phyloP scores from a whole-genome alignment of 2,888 invertebrate species.

The Cerastoderma edule region DNA sequence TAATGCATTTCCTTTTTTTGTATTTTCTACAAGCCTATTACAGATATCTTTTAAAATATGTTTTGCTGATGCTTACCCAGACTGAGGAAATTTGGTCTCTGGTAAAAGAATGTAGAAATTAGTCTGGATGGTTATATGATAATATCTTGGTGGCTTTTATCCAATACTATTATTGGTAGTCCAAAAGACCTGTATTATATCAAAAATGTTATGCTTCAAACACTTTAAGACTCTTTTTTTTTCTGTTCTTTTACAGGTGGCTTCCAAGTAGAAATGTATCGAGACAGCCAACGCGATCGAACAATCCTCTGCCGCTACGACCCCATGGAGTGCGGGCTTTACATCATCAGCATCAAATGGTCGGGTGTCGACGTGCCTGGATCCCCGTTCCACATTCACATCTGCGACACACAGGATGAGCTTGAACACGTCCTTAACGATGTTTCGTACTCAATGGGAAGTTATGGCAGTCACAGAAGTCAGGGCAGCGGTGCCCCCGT shows the following conservation, averaged over 20 bases:
- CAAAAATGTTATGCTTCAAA: too few relatives aligned
- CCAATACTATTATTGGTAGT: too few relatives aligned
- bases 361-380: conserved; percentile 99
- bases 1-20: too few relatives aligned
- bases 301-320: conserved; percentile 99
- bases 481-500: conserved; percentile 2
- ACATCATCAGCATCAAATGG: conserved; percentile 98
- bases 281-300: conserved; percentile 98
- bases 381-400: conserved; percentile 99
- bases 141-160: too few relatives aligned
- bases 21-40: too few relatives aligned
- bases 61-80: too few relatives aligned
- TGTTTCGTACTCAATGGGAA: conserved; percentile 52
- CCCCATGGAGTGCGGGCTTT: conserved; percentile 99
- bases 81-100: too few relatives aligned
- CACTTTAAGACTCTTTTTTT: neutral
- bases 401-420: conserved; percentile 99
- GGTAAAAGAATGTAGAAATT: too few relatives aligned
- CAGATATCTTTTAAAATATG: too few relatives aligned
- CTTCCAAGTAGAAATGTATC: conserved; percentile 99
- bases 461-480: conserved; percentile 31
- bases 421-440: conserved; percentile 84
- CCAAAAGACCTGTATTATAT: too few relatives aligned
- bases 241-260: conserved; percentile 87
- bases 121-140: too few relatives aligned